phyloP scores from a whole-genome alignment of 2,113 vertebrate genomes.

The Circaetus gallicus region DNA sequence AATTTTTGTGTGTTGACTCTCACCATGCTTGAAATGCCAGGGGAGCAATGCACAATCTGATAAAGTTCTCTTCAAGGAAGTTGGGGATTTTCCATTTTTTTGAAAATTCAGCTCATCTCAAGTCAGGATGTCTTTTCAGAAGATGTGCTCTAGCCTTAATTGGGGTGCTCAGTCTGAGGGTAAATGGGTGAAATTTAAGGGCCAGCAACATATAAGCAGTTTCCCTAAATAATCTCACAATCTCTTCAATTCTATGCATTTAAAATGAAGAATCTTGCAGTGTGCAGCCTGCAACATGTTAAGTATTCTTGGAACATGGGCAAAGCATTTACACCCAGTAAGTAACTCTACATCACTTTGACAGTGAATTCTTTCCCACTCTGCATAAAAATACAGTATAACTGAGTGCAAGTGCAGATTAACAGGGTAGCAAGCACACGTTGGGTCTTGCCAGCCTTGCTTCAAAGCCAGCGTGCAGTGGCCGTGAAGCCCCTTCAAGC shows the following conservation, averaged over 20 bases:
- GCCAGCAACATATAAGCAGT: slow-evolving; percentile 11
- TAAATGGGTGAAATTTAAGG: slow-evolving; percentile 49
- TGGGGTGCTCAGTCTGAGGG: slow-evolving; percentile 27
- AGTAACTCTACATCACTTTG: not conserved
- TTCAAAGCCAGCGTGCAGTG: not conserved
- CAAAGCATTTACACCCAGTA: not conserved
- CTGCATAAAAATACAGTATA: not conserved
- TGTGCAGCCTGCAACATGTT: not conserved
- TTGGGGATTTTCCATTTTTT: slow-evolving; percentile 8
- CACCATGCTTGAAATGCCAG: not conserved
- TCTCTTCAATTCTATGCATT: slow-evolving; percentile 59
- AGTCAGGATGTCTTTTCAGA: not conserved
- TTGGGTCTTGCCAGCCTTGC: not conserved
- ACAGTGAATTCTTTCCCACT: not conserved
- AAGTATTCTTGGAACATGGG: not conserved
- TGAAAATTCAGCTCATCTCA: not conserved
- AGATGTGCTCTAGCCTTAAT: slow-evolving; percentile 28
- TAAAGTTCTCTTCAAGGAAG: not conserved
- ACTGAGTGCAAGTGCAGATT: not conserved
- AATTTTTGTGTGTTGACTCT: not conserved
- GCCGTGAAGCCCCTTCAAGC: not conserved
- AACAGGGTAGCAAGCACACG: not conserved
- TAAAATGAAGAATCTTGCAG: slow-evolving; percentile 51
- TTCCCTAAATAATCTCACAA: slow-evolving; percentile 29
- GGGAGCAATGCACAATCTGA: not conserved